Percentiles rank a stretch among this genome's conserved stretches.
These are phyloP conservation scores for Benitochromis conjunctus DNA, from an alignment of 2,113 vertebrate genomes.

Conservation along the genomic window DNA sequence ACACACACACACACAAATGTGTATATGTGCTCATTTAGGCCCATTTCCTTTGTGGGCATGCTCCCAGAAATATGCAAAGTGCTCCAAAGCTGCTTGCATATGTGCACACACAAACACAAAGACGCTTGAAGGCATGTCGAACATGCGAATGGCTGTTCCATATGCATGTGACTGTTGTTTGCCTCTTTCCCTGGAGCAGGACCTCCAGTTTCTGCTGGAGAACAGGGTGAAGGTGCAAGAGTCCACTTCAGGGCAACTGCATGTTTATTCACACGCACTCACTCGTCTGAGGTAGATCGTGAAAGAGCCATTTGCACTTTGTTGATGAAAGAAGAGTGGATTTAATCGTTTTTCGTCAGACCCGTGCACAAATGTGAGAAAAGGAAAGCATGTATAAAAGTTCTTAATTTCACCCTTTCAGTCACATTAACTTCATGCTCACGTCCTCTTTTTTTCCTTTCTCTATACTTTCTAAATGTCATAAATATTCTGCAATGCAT, in stretches of 20 bases:
- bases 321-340: neutral
- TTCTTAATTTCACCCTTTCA: neutral
- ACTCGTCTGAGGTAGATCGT: neutral
- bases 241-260: slow-evolving; percentile 42
- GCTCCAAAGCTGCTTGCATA: slow-evolving; percentile 17
- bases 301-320: slow-evolving; percentile 7
- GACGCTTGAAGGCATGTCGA: slow-evolving; percentile 12
- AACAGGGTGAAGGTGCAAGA: slow-evolving; percentile 25
- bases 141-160: slow-evolving; percentile 50
- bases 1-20: neutral
- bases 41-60: neutral
- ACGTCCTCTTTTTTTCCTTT: neutral
- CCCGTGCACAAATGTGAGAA: neutral
- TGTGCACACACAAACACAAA: neutral
- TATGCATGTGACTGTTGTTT: slow-evolving; percentile 61
- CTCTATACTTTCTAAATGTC: too few species aligned
- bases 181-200: slow-evolving; percentile 47
- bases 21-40: slow-evolving; percentile 11
- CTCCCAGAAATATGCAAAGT: slow-evolving; percentile 53
- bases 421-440: neutral
- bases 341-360: neutral
- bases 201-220: slow-evolving; percentile 40
- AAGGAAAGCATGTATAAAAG: neutral
- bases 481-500: neutral
- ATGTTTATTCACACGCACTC: slow-evolving; percentile 5